phyloP scores from a whole-genome alignment of 92 coral and sea anemone species.

The Blastomussa wellsi region DNA sequence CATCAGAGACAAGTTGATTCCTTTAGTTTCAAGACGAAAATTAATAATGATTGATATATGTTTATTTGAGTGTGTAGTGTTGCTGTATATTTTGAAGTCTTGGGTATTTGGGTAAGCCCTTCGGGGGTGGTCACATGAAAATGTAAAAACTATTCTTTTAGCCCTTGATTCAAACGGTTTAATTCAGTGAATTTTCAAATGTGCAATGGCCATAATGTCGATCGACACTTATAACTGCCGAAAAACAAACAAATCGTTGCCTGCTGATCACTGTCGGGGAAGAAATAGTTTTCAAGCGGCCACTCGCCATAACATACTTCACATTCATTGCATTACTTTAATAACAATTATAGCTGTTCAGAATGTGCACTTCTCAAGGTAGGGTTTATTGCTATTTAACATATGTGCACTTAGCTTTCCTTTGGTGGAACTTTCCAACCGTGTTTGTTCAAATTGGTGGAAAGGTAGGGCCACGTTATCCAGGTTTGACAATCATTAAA shows the following conservation, averaged over 20 bases:
- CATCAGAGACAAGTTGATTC: neutral
- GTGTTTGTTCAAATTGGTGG: constrained; percentile 31
- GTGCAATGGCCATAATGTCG: neutral
- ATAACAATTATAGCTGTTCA: neutral
- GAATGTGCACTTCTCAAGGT: constrained; percentile 14
- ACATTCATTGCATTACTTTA: neutral
- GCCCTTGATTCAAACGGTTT: neutral
- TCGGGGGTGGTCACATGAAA: neutral
- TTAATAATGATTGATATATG: neutral
- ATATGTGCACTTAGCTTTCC: constrained; percentile 1
- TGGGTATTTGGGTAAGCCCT: neutral
- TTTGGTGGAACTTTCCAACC: constrained; percentile 9
- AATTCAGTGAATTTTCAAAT: neutral
- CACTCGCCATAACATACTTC: neutral
- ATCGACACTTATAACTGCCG: no score
- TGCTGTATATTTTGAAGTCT: neutral
- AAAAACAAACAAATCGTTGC: neutral
- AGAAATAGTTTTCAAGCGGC: neutral
- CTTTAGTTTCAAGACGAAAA: neutral
- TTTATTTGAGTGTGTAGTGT: neutral
- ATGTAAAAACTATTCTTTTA: neutral
- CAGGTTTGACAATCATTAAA: constrained; percentile 51
- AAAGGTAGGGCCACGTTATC: constrained; percentile 65
- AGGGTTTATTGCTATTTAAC: constrained; percentile 18
- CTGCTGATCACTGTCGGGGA: neutral